Evolutionary conservation across 2,113 vertebrate genomes (phyloP).

Genomic region (Pituophis catenifer): DNA sequence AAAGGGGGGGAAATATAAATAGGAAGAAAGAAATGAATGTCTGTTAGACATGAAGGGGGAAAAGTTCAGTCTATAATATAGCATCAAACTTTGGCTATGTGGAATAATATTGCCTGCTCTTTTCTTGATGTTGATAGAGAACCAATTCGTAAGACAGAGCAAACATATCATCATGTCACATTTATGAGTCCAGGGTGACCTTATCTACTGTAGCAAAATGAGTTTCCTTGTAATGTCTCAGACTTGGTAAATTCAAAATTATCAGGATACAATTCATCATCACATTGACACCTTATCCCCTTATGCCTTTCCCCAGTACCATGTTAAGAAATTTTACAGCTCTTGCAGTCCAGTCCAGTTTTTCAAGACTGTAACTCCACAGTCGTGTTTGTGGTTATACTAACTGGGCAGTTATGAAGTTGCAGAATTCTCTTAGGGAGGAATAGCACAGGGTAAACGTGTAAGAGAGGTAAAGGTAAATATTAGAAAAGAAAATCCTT

Average conservation of each 20-base stretch:
- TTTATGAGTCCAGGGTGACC: neutral
- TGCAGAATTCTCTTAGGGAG: neutral
- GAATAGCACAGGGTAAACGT: neutral
- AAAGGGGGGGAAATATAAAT: neutral
- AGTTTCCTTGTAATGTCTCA: neutral
- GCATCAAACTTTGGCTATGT: neutral
- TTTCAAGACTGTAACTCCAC: neutral
- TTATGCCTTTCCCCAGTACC: neutral
- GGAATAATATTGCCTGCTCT: neutral
- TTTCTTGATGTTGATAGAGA: neutral
- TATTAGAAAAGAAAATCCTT: neutral
- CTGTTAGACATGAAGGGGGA: neutral
- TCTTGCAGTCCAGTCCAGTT: neutral
- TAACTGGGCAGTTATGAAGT: neutral
- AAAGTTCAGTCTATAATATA: neutral
- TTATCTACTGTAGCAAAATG: neutral
- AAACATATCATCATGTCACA: neutral
- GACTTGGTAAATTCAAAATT: neutral
- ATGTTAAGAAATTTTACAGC: neutral
- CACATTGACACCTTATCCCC: neutral
- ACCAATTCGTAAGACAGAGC: neutral
- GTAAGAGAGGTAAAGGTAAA: neutral
- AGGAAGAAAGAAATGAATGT: neutral
- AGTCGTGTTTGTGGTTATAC: neutral
- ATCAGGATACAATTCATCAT: neutral